These are phyloP conservation scores for Siniperca obscura DNA, from an alignment of 2,797 vertebrate genomes.

Conservation along the genomic window DNA sequence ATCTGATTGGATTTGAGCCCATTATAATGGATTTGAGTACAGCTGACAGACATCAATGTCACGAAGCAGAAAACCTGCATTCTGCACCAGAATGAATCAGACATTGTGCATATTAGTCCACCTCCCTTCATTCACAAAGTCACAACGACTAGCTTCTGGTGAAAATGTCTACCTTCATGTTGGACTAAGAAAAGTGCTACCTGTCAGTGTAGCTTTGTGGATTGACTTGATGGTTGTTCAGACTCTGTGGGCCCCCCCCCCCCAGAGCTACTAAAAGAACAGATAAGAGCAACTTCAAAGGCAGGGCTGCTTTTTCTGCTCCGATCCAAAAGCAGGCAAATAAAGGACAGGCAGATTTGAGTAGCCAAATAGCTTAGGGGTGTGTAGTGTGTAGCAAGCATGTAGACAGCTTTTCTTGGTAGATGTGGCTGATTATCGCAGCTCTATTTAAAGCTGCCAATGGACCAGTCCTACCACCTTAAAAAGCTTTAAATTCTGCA, in stretches of 20 bases:
- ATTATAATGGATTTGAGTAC: background rate
- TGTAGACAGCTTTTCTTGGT: conserved; percentile 23
- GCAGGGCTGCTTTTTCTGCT: conserved; percentile 32
- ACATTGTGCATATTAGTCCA: background rate
- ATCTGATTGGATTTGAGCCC: background rate
- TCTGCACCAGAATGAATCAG: background rate
- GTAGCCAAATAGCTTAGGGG: conserved; percentile 60
- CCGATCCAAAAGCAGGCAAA: conserved; percentile 54
- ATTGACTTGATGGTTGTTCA: conserved; percentile 60
- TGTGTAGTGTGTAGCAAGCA: conserved; percentile 21
- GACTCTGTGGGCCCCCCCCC: conserved; percentile 11
- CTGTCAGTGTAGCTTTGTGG: conserved; percentile 19
- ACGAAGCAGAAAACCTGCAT: background rate
- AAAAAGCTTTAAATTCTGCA: conserved; percentile 27
- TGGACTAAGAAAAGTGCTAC: conserved; percentile 20
- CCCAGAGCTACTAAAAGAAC: conserved; percentile 48
- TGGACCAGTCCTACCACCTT: conserved; percentile 17
- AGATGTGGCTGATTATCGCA: conserved; percentile 32
- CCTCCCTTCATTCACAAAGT: conserved; percentile 5
- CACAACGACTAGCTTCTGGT: background rate
- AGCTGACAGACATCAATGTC: conserved; percentile 13
- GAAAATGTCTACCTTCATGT: background rate
- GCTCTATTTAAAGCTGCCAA: conserved; percentile 28
- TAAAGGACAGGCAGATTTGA: conserved; percentile 58
- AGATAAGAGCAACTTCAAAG: conserved; percentile 73